A percentile compares a stretch with the other conserved stretches of the same genome.
Conservation (phyloP, 2,888 invertebrate genomes). For the Spilosoma lubricipeda region DNA sequence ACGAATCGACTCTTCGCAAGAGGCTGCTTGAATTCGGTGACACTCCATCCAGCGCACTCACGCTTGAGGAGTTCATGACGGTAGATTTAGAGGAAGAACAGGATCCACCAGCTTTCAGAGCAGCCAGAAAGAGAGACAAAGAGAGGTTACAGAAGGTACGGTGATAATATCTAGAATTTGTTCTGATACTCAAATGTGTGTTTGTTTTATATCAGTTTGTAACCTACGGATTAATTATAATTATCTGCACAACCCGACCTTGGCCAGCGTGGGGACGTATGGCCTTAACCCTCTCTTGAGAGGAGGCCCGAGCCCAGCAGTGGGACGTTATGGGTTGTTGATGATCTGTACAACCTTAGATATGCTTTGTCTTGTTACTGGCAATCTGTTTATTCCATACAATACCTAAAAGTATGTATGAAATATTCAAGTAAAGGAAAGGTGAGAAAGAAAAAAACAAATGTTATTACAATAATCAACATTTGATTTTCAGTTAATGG, state of each 20-base stretch:
- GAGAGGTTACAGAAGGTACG: slow-evolving; percentile 92
- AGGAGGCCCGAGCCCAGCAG: no score
- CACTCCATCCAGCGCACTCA: slow-evolving; percentile 97
- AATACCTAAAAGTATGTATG: no score
- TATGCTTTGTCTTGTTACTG: background rate
- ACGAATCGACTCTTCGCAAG: slow-evolving; percentile 96
- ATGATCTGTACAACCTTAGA: background rate
- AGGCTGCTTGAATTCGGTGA: slow-evolving; percentile 97
- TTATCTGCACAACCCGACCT: no score
- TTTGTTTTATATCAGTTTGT: no score
- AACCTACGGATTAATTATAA: no score
- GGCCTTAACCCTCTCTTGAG: no score
- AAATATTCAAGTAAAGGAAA: no score
- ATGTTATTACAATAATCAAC: background rate
- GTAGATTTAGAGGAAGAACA: slow-evolving; percentile 98
- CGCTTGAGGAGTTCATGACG: slow-evolving; percentile 98
- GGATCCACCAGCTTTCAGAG: slow-evolving; percentile 98
- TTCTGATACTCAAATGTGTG: background rate
- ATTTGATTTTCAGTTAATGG: slow-evolving; percentile 75
- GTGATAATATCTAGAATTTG: background rate
- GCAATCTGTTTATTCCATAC: no score
- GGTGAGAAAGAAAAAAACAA: no score
- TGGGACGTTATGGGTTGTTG: no score
- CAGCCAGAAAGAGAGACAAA: slow-evolving; percentile 95
- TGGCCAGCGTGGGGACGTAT: no score